phyloP scores from a whole-genome alignment of 1,140 invertebrate genomes.

The Drosophila arizonae region DNA sequence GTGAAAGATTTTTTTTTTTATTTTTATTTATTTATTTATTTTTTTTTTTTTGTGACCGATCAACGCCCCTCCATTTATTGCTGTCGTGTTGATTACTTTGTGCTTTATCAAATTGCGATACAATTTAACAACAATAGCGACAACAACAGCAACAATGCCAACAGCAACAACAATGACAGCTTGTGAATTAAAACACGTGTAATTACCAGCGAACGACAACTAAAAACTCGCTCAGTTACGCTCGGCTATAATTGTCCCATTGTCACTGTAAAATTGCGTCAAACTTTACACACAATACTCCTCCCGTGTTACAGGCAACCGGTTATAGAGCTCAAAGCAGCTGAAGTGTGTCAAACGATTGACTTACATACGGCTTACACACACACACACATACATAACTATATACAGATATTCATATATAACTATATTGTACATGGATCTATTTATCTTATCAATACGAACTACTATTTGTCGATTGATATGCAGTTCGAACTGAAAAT shows the following conservation, averaged over 20 bases:
- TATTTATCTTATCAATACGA: constrained; percentile 15
- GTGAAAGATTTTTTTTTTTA: no score
- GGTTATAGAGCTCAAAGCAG: constrained; percentile 2
- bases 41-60: neutral
- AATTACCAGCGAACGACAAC: constrained; percentile 32
- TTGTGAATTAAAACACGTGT: constrained; percentile 47
- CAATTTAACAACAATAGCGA: constrained; percentile 51
- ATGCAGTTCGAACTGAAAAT: neutral
- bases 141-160: constrained; percentile 39
- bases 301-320: constrained; percentile 30
- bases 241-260: constrained; percentile 57
- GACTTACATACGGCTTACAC: constrained; percentile 14
- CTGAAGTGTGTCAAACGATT: constrained; percentile 46
- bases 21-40: neutral
- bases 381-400: constrained; percentile 1
- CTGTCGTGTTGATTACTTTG: constrained; percentile 20
- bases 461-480: neutral
- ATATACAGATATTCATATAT: constrained; percentile 1
- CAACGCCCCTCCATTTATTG: constrained; percentile 21
- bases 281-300: constrained; percentile 20
- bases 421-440: constrained; percentile 21
- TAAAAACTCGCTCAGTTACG: constrained; percentile 26
- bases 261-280: constrained; percentile 55
- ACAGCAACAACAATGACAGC: constrained; percentile 33
- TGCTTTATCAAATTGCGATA: constrained; percentile 36